Percentiles rank a stretch among this genome's conserved stretches.
phyloP scores from a whole-genome alignment of 2,888 invertebrate genomes.

The Andrena praecox region DNA sequence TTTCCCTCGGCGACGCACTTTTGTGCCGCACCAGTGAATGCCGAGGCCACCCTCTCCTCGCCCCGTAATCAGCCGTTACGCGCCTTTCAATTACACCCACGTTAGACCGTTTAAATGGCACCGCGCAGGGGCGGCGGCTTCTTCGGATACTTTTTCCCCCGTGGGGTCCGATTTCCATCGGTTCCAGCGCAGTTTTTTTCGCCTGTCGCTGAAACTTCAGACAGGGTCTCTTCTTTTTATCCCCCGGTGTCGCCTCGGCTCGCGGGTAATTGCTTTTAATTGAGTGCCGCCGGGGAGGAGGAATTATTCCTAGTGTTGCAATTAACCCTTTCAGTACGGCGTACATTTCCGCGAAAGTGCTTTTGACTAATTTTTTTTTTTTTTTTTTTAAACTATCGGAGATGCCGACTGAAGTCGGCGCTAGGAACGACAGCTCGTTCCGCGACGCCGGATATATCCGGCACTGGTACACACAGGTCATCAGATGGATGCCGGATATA shows the following conservation, averaged over 20 bases:
- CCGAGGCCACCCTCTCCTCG: constrained; percentile 58
- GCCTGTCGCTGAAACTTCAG: background rate
- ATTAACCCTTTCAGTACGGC: no score
- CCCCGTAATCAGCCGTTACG: constrained; percentile 81
- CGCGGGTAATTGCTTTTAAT: background rate
- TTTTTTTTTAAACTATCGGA: no score
- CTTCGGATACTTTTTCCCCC: constrained; percentile 42
- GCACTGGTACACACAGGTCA: no score
- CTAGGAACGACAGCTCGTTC: no score
- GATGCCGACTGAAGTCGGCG: no score
- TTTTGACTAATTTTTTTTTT: no score
- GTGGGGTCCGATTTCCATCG: background rate
- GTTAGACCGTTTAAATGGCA: constrained; percentile 69
- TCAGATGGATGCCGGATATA: no score
- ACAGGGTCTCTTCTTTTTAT: no score
- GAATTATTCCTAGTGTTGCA: background rate
- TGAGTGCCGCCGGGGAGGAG: background rate
- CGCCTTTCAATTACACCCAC: constrained; percentile 65
- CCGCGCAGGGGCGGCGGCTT: constrained; percentile 21
- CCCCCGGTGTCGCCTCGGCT: no score
- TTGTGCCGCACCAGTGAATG: constrained; percentile 70
- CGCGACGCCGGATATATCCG: no score
- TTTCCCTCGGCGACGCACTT: constrained; percentile 71
- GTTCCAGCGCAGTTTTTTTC: background rate
- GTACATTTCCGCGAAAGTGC: no score